Percentiles rank a stretch among this genome's conserved stretches.
phyloP scores from a whole-genome alignment of 2,888 invertebrate species.

The Brachypterus glaber region DNA sequence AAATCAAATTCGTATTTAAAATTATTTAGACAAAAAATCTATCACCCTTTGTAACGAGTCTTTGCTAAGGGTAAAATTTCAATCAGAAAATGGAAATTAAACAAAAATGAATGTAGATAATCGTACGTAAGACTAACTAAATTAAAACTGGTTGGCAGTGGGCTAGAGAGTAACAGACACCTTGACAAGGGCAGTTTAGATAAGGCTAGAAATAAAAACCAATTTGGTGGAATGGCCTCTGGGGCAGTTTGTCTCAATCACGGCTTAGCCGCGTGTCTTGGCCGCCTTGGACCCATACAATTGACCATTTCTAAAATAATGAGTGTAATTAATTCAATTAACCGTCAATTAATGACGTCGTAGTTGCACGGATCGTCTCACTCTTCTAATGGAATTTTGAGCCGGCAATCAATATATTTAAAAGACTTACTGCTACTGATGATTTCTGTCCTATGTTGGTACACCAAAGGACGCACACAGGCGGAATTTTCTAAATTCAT shows the following conservation, averaged over 20 bases:
- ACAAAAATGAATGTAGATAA: no score
- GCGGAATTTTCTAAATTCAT: no score
- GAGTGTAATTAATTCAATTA: constrained; percentile 48
- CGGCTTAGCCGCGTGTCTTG: constrained; percentile 37
- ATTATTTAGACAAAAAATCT: no score
- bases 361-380: constrained; percentile 40
- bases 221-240: constrained; percentile 40
- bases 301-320: constrained; percentile 43
- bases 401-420: constrained; percentile 42
- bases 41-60: no score
- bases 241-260: constrained; percentile 41
- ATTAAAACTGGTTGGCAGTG: no score
- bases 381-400: constrained; percentile 43
- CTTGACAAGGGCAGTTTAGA: constrained; percentile 30
- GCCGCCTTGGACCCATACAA: constrained; percentile 33
- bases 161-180: constrained; percentile 22
- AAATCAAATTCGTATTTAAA: no score
- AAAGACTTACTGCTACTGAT: constrained; percentile 21
- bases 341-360: constrained; percentile 46
- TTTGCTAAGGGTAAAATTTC: no score
- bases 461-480: no score
- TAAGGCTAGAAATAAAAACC: constrained; percentile 37
- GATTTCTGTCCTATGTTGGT: neutral
- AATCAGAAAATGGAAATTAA: no score
- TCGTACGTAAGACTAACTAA: no score